Conservation (phyloP, 2,797 vertebrate genomes). For the Alosa sapidissima region DNA sequence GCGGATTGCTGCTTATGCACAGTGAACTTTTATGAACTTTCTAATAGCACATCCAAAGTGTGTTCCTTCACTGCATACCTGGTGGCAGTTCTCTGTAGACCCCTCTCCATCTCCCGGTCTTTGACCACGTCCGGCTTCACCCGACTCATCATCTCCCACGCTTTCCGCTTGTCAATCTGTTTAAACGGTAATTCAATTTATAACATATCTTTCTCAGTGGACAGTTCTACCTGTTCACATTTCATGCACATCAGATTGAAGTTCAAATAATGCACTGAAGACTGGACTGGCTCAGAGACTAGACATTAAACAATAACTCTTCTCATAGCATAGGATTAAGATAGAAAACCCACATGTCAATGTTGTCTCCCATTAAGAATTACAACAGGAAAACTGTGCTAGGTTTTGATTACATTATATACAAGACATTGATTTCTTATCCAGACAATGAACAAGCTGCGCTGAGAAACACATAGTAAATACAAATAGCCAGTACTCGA, state of each 20-base stretch:
- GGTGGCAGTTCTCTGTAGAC: constrained; percentile 89
- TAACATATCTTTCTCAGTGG: no score
- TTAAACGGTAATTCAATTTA: background rate
- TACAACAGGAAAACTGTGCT: background rate
- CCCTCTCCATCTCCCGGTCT: constrained; percentile 84
- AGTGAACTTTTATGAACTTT: no score
- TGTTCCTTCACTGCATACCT: constrained; percentile 71
- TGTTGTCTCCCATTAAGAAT: background rate
- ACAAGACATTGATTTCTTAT: background rate
- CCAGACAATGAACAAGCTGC: background rate
- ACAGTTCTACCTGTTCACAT: background rate
- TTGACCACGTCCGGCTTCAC: constrained; percentile 87
- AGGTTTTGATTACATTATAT: background rate
- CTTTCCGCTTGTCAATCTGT: constrained; percentile 79
- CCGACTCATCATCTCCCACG: constrained; percentile 92
- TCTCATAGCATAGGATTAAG: background rate
- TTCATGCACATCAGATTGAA: background rate
- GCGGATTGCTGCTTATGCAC: no score
- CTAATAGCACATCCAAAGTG: background rate
- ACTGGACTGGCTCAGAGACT: background rate
- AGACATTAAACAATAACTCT: background rate
- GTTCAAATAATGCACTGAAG: background rate
- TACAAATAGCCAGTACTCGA: background rate
- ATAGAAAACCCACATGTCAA: background rate
- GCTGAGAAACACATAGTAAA: background rate